These are phyloP conservation scores for Caenorhabditis remanei DNA, from an alignment of 1,140 invertebrate species.

Conservation along the genomic window DNA sequence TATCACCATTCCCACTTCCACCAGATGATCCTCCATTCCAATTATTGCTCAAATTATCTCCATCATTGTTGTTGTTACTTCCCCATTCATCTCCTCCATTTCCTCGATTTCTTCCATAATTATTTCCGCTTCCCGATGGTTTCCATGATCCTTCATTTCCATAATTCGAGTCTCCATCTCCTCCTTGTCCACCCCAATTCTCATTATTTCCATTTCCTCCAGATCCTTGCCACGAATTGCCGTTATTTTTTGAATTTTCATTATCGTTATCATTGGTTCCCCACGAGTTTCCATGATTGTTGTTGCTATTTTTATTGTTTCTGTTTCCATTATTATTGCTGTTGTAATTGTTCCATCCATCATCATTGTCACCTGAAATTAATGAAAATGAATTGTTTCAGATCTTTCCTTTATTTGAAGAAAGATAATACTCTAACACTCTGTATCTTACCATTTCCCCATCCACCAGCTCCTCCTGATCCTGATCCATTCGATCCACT, in stretches of 20 bases:
- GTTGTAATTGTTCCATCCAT: background rate
- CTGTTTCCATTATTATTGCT: background rate
- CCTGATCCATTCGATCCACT: background rate
- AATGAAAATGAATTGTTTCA: background rate
- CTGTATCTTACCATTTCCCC: background rate
- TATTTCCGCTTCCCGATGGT: background rate
- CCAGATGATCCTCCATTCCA: background rate
- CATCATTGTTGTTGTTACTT: background rate
- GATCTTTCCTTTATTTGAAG: too few species aligned
- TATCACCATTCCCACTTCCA: background rate
- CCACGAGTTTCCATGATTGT: slow-evolving; percentile 17
- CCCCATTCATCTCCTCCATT: slow-evolving; percentile 5
- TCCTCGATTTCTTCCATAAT: background rate
- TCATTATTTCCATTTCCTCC: background rate
- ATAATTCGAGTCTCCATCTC: slow-evolving; percentile 23
- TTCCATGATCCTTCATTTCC: slow-evolving; percentile 24
- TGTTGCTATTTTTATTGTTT: slow-evolving; percentile 12
- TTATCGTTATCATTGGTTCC: slow-evolving; percentile 33
- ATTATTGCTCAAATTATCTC: slow-evolving; percentile 5
- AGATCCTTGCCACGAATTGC: slow-evolving; percentile 6
- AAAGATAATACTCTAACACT: background rate
- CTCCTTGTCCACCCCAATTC: background rate
- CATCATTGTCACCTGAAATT: slow-evolving; percentile 33
- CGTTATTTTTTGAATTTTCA: background rate
- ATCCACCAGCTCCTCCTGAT: background rate